Percentiles rank a stretch among this genome's conserved stretches.
These are phyloP conservation scores for Bellardia bayeri DNA, from an alignment of 2,888 invertebrate genomes.

Conservation along the genomic window DNA sequence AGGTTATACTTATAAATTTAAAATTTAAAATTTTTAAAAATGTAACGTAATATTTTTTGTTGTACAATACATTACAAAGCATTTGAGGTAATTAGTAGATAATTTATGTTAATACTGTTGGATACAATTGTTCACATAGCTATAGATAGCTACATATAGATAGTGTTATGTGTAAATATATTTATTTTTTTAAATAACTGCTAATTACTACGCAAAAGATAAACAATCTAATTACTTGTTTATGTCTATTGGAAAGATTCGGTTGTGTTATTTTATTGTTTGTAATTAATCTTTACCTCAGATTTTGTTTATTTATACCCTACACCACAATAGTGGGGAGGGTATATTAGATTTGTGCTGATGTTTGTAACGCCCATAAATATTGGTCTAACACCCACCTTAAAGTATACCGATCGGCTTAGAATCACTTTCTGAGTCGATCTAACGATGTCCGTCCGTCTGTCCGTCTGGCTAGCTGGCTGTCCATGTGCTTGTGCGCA, in stretches of 20 bases:
- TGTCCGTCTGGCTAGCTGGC: no score
- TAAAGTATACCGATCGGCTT: no score
- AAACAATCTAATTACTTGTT: slow-evolving; percentile 25
- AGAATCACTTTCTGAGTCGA: no score
- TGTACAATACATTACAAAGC: not conserved
- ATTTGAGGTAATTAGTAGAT: slow-evolving; percentile 7
- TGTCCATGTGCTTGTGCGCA: no score
- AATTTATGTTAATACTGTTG: not conserved
- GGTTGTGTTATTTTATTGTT: slow-evolving; percentile 9
- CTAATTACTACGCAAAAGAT: slow-evolving; percentile 25
- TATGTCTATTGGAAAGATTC: slow-evolving; percentile 12
- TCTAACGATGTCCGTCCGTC: no score
- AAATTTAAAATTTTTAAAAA: not conserved
- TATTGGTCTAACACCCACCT: no score
- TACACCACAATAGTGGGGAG: no score
- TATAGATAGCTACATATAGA: not conserved
- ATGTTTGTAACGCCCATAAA: no score
- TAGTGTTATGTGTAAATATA: not conserved
- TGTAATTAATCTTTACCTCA: not conserved
- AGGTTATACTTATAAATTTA: slow-evolving; percentile 14
- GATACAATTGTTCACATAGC: not conserved
- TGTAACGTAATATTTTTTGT: not conserved
- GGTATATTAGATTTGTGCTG: no score
- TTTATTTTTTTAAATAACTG: slow-evolving; percentile 8
- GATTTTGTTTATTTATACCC: not conserved